Conservation (phyloP, 2,113 vertebrate genomes). For the Phaethornis superciliosus region DNA sequence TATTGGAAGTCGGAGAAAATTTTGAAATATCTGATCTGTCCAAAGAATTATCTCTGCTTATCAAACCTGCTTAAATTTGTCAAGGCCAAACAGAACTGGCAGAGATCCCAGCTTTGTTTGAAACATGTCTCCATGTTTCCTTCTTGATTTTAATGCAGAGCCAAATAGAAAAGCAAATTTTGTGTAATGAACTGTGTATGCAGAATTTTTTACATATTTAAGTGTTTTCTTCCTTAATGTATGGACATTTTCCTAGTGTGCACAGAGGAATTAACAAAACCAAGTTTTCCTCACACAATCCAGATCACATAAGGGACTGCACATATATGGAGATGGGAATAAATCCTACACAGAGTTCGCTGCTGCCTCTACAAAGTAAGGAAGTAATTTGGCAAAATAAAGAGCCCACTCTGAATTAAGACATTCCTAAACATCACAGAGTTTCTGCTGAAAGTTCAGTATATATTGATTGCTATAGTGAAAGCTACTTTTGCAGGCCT, state of each 20-base stretch:
- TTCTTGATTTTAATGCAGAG: neutral
- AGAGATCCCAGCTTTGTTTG: neutral
- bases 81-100: neutral
- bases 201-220: neutral
- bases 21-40: neutral
- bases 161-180: neutral
- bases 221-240: neutral
- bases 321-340: neutral
- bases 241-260: neutral
- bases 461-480: neutral
- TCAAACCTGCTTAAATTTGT: neutral
- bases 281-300: neutral
- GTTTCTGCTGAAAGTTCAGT: neutral
- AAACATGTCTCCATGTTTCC: neutral
- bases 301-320: neutral
- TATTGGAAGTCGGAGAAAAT: neutral
- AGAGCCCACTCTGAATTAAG: neutral
- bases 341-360: neutral
- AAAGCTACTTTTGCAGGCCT: neutral
- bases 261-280: neutral
- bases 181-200: neutral
- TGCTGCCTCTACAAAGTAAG: neutral
- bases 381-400: neutral
- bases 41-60: neutral
- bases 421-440: accelerated